A percentile compares a stretch with the other conserved stretches of the same genome.
These are phyloP conservation scores for Anser brachyrhynchus DNA, from an alignment of 2,113 vertebrate species.

Conservation along the genomic window DNA sequence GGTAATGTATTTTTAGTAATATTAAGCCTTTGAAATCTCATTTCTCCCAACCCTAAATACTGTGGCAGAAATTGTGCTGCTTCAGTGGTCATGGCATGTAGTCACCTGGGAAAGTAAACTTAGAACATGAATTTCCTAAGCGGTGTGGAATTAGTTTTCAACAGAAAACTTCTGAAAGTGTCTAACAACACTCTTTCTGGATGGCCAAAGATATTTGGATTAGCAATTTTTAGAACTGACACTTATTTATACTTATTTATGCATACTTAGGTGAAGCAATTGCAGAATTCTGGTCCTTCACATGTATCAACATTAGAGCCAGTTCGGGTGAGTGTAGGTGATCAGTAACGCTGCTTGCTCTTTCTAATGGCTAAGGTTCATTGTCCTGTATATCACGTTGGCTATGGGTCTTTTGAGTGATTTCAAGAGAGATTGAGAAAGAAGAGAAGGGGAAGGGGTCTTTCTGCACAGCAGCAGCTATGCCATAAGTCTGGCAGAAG, in stretches of 20 bases:
- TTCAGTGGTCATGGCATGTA: neutral
- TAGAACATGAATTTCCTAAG: neutral
- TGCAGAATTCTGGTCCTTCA: neutral
- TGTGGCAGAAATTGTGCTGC: neutral
- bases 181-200: neutral
- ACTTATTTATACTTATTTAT: neutral
- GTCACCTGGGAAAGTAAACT: neutral
- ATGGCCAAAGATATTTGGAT: neutral
- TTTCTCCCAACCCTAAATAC: neutral
- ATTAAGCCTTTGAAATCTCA: conserved; percentile 42
- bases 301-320: neutral
- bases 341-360: neutral
- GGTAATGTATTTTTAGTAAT: conserved; percentile 41
- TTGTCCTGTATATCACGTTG: neutral
- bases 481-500: neutral
- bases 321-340: neutral
- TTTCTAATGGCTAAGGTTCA: neutral
- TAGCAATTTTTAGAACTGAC: neutral
- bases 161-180: neutral
- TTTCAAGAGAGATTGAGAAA: neutral
- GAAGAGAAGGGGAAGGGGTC: neutral
- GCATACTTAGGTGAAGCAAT: neutral
- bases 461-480: neutral
- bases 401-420: neutral
- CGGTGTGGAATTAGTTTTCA: neutral